A percentile compares a stretch with the other conserved stretches of the same genome.
phyloP scores from a whole-genome alignment of 2,888 invertebrate genomes.

The Pseudococcus longispinus region DNA sequence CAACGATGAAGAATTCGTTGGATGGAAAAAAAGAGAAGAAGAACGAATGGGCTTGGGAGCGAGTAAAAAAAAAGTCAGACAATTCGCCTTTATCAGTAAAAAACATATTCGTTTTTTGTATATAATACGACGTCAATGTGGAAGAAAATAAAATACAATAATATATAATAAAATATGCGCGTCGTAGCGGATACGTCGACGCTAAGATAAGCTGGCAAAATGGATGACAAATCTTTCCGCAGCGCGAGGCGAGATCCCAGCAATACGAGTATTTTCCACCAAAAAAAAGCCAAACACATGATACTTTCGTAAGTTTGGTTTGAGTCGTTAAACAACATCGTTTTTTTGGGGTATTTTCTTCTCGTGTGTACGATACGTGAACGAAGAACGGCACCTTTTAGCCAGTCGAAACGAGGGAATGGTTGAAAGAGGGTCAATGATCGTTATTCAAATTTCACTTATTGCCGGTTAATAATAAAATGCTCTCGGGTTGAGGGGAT shows the following conservation, averaged over 20 bases:
- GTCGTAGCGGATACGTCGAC: slow-evolving; percentile 53
- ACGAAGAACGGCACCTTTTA: background rate
- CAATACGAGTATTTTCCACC: background rate
- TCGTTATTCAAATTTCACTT: slow-evolving; percentile 28
- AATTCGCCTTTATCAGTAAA: slow-evolving; percentile 51
- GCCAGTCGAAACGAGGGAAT: background rate
- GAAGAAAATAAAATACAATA: slow-evolving; percentile 55
- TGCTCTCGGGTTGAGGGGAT: background rate
- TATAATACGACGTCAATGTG: slow-evolving; percentile 51
- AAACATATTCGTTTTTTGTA: slow-evolving; percentile 55
- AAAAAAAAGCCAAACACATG: background rate
- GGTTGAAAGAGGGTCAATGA: background rate
- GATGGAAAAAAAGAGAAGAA: background rate
- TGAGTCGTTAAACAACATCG: background rate
- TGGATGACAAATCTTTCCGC: slow-evolving; percentile 56
- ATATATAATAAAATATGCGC: slow-evolving; percentile 55
- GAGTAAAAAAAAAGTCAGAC: background rate
- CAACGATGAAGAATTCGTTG: background rate
- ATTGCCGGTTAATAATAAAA: background rate
- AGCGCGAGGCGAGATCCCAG: background rate
- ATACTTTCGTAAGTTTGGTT: background rate
- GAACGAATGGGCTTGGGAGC: background rate
- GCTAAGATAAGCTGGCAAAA: slow-evolving; percentile 48
- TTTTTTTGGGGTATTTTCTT: background rate
- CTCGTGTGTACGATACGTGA: background rate